A percentile compares a stretch with the other conserved stretches of the same genome.
Conservation (phyloP, 2,113 vertebrate species). For the Sisor rabdophorus region DNA sequence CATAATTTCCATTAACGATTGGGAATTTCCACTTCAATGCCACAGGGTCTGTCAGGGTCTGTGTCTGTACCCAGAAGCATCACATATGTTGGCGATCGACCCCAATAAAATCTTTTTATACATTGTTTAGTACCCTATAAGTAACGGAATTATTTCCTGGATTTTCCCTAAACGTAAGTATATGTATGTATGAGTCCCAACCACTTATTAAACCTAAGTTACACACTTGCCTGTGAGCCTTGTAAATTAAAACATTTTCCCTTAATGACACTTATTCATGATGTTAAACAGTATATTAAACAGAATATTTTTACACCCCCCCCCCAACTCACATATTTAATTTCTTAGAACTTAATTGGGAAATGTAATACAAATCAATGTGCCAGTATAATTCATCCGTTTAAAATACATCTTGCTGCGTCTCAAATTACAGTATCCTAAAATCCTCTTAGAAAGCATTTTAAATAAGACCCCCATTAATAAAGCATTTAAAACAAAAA, state of each 20-base stretch:
- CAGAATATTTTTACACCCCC: not conserved
- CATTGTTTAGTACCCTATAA: no score
- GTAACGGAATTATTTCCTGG: no score
- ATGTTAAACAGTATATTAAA: constrained; percentile 1
- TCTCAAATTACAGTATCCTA: not conserved
- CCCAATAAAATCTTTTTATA: no score
- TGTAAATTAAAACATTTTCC: not conserved
- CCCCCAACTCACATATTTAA: no score
- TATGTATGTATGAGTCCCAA: no score
- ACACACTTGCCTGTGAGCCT: not conserved
- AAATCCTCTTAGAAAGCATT: not conserved
- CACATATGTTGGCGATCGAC: no score
- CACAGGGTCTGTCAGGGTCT: no score
- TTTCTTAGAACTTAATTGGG: not conserved
- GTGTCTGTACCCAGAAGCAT: no score
- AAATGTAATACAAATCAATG: constrained; percentile 3
- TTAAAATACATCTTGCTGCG: not conserved
- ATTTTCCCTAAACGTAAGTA: no score
- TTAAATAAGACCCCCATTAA: not conserved
- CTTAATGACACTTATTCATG: not conserved
- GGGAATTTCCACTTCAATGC: no score
- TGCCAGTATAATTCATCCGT: not conserved
- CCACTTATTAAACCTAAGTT: no score
- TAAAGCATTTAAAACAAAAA: not conserved
- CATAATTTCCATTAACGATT: no score